A percentile compares a stretch with the other conserved stretches of the same genome.
Evolutionary conservation across 2,888 invertebrate species (phyloP).

Genomic region (Pyrochroa serraticornis): DNA sequence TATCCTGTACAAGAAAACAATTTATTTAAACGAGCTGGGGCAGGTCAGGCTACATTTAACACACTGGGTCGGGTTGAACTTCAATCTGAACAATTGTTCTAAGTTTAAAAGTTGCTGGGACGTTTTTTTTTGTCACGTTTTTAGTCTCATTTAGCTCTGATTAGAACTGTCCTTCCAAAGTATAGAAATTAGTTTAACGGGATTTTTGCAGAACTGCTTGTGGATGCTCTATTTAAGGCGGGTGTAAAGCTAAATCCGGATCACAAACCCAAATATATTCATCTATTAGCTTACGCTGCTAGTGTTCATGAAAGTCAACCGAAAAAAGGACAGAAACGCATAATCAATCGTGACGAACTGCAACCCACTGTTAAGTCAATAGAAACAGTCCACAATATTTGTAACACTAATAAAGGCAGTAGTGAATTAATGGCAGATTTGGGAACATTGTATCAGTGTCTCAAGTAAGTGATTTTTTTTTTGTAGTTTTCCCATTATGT

Average conservation of each 20-base stretch:
- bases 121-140: too few relatives aligned
- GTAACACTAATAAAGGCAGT: slow-evolving; percentile 88
- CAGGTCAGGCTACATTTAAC: too few relatives aligned
- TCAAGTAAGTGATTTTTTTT: slow-evolving; percentile 65
- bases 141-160: too few relatives aligned
- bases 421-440: slow-evolving; percentile 93
- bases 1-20: too few relatives aligned
- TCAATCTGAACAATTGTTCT: too few relatives aligned
- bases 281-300: slow-evolving; percentile 91
- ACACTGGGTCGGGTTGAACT: too few relatives aligned
- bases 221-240: slow-evolving; percentile 92
- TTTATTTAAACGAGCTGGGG: too few relatives aligned
- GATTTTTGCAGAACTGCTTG: slow-evolving; percentile 75
- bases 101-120: too few relatives aligned
- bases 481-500: too few relatives aligned
- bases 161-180: too few relatives aligned
- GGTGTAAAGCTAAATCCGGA: slow-evolving; percentile 95
- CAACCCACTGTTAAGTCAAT: slow-evolving; percentile 90
- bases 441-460: slow-evolving; percentile 86
- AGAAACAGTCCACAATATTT: slow-evolving; percentile 91
- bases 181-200: too few relatives aligned
- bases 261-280: slow-evolving; percentile 96
- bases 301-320: slow-evolving; percentile 86
- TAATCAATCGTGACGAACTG: slow-evolving; percentile 85
- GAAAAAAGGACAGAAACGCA: slow-evolving; percentile 70